Conservation (phyloP, 2,113 vertebrate genomes). For the Phalacrocorax carbo region DNA sequence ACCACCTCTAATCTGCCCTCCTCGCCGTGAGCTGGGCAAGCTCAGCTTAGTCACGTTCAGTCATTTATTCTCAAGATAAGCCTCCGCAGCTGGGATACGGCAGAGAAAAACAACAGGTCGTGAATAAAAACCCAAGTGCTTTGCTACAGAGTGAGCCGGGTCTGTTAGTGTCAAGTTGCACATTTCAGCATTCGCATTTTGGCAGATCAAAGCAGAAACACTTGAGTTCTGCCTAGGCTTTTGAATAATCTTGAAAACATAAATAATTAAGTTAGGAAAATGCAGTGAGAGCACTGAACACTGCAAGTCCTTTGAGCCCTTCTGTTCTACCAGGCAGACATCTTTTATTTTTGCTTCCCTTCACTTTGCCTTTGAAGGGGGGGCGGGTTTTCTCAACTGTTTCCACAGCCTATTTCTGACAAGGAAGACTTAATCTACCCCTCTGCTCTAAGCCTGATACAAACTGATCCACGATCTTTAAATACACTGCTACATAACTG, state of each 20-base stretch:
- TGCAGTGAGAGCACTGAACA: background rate
- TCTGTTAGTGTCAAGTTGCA: background rate
- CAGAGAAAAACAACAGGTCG: background rate
- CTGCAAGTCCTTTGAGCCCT: background rate
- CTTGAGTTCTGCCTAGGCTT: background rate
- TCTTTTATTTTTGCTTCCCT: background rate
- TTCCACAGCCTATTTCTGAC: background rate
- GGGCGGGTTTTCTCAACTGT: background rate
- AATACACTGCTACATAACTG: background rate
- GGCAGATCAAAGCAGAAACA: conserved; percentile 3
- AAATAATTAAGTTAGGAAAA: conserved; percentile 27
- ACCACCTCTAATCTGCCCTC: background rate
- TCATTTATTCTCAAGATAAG: background rate
- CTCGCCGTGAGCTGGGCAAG: background rate
- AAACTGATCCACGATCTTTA: background rate
- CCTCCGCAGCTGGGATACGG: background rate
- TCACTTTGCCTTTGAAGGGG: background rate
- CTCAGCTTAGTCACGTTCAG: background rate
- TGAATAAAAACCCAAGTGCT: background rate
- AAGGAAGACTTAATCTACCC: background rate
- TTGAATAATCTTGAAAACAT: conserved; percentile 17
- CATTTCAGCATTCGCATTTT: background rate
- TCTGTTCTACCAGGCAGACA: background rate
- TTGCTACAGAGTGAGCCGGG: background rate
- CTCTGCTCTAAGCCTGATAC: background rate